Conservation (phyloP, 2,888 invertebrate species). For the Scaptomyza caliginosa region DNA sequence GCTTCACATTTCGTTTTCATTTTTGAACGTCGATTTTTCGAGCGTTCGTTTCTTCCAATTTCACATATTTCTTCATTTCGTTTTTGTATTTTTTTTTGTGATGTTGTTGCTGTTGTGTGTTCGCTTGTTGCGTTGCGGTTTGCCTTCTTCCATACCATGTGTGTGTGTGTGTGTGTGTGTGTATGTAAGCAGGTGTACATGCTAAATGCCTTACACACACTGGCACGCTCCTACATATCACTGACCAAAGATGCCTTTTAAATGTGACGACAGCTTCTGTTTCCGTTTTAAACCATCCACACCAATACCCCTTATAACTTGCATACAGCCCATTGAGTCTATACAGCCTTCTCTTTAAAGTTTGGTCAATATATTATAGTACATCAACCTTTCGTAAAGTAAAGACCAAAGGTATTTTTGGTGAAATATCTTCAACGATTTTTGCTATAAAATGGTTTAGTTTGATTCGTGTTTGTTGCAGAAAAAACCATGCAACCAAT, state of each 20-base stretch:
- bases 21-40: constrained; percentile 73
- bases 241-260: constrained; percentile 58
- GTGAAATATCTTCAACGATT: no score
- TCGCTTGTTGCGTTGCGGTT: constrained; percentile 43
- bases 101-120: constrained; percentile 14
- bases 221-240: constrained; percentile 2
- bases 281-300: constrained; percentile 20
- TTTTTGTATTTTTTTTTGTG: constrained; percentile 11
- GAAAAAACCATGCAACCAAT: no score
- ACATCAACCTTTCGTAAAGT: no score
- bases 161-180: constrained; percentile 10
- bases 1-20: constrained; percentile 65
- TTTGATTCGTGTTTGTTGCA: no score
- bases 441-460: no score
- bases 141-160: constrained; percentile 25
- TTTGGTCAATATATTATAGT: neutral
- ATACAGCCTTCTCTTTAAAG: neutral
- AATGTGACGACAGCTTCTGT: constrained; percentile 48
- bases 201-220: constrained; percentile 18
- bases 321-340: neutral
- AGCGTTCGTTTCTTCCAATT: constrained; percentile 51
- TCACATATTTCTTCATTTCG: constrained; percentile 12
- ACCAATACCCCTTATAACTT: constrained; percentile 27
- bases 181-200: constrained; percentile 14
- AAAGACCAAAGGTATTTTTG: neutral